Evolutionary conservation across 2,113 vertebrate genomes (phyloP), one percentile per base, ranked within the genome.

Genomic region (Calonectris borealis): DNA sequence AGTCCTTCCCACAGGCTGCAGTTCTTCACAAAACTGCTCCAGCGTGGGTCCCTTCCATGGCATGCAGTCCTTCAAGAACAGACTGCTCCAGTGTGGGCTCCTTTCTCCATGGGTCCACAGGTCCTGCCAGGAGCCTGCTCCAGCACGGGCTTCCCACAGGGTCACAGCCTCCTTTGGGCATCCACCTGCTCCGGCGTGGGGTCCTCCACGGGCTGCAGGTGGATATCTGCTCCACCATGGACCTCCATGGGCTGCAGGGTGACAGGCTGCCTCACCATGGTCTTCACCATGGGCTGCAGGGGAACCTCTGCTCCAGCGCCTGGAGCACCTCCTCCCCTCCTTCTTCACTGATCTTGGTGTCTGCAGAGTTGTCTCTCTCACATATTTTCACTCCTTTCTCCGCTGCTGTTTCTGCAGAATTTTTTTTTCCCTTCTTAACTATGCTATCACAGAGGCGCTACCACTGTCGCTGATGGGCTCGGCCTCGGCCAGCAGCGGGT

Each of bases 381-480:
- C 9, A 15, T 38, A 14, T 8, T 61, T 46, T 70, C 55, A 46
- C 22, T 22, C 34, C 38, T 25, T 16, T 38, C 55, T 22, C 22
- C 4, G 0, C 44, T 44, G 44, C 44, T 44, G 44, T 44, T 44
- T 44, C 44, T 16, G 16, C 44, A 44, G 44, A 16, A 44, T 16
- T 44, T 51, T 6, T 42, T 11, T 14, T 6, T 32, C 32, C 27
- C 27, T 66, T 75, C 61, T 75, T 60, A 75, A 71, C 48, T 42
- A 44, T 22, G 34, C 5, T 40, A 40, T 40, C 40, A 40, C 34
- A 69, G 62, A 61, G 7, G 46, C 1, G 5, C 21, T 68, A 34
- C 44, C 27, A 16, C 54, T 0, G 1, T 19, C 0, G 0, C 29
- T 54, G 79, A 66, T 12, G 18, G 48, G 32, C 52, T 75, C 0